phyloP scores from a whole-genome alignment of 2,113 vertebrate genomes.

The Pterophyllum scalare region DNA sequence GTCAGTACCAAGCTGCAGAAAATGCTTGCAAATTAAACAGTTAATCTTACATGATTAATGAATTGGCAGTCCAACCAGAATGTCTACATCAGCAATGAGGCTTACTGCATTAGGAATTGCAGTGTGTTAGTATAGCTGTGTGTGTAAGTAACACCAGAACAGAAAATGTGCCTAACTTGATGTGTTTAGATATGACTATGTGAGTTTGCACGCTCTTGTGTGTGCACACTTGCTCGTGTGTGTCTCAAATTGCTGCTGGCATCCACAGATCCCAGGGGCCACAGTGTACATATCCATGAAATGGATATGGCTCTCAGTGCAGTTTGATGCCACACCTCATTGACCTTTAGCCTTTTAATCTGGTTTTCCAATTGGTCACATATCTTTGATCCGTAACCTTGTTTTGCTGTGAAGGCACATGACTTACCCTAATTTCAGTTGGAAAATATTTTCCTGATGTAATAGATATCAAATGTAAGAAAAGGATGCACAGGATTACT shows the following conservation, averaged over 20 bases:
- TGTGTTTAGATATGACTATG: neutral
- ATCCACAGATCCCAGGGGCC: constrained; percentile 49
- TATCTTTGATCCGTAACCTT: constrained; percentile 53
- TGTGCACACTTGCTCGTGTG: neutral
- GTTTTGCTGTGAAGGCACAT: constrained; percentile 15
- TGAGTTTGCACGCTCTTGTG: constrained; percentile 5
- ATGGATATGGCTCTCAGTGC: constrained; percentile 67
- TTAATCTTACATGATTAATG: constrained; percentile 16
- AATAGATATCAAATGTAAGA: constrained; percentile 12
- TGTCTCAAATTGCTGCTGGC: constrained; percentile 68
- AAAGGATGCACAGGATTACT: neutral
- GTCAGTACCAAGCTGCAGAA: neutral
- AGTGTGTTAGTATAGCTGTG: constrained; percentile 13
- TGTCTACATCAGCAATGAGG: neutral
- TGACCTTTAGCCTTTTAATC: constrained; percentile 73
- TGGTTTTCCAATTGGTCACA: constrained; percentile 74
- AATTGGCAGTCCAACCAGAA: constrained; percentile 1
- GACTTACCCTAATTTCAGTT: constrained; percentile 30
- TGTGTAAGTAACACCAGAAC: constrained; percentile 7
- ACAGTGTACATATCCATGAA: constrained; percentile 55
- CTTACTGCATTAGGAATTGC: constrained; percentile 32
- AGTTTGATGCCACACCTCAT: constrained; percentile 70
- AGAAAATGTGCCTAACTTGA: constrained; percentile 19
- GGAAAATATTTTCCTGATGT: constrained; percentile 44
- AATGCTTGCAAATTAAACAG: neutral